Base-by-base conservation (phyloP, 92 coral and sea anemone species). In the Epizoanthus stellaris region DNA sequence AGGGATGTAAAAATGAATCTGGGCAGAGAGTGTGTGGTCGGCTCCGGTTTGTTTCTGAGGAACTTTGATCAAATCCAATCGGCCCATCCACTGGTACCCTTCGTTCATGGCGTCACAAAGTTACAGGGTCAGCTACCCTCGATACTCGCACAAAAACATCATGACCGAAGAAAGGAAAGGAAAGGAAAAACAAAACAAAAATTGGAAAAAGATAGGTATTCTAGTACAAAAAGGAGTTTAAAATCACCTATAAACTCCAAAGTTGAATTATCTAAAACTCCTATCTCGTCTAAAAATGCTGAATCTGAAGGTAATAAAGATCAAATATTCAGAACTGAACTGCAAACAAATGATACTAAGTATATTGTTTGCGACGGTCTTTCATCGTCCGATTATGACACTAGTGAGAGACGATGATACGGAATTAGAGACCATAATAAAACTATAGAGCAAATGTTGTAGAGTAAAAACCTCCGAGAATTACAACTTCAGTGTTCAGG, bases 381-480 rank as follows among this genome's bases (percentile, higher is more conserved):
- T 34, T 36, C 20, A 17, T 68, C 43, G 20, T 38, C 73, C 4
- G 42, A 68, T 38, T 19, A 68, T 25, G 21, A 34, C 21, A 19
- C 42, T 15, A 4, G 14, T 38, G 73, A 68, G 8, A 34, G 43
- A 68, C 15, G n/a, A 13, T 16, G 42, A 43, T 4, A 36, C 21
- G 52, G 45, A 0, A 5, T 30, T 15, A 68, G 20, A 68, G 73
- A 15, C 20, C 20, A 38, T 36, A 5, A 14, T 12, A 9, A 15
- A 17, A 68, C 10, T 9, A 34, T 9, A 16, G 49, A 38, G 8
- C 6, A 68, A 15, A 14, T 12, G 43, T 15, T 68, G 23, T 45
- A 68, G 6, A 38, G 4, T 7, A 39, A 38, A 82, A 85, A 88
- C 80, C 76, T 63, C 90, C 13, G 15, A 90, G 90, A 1, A 88